Conservation (phyloP, 1,140 invertebrate genomes). For the Cherax quadricarinatus region DNA sequence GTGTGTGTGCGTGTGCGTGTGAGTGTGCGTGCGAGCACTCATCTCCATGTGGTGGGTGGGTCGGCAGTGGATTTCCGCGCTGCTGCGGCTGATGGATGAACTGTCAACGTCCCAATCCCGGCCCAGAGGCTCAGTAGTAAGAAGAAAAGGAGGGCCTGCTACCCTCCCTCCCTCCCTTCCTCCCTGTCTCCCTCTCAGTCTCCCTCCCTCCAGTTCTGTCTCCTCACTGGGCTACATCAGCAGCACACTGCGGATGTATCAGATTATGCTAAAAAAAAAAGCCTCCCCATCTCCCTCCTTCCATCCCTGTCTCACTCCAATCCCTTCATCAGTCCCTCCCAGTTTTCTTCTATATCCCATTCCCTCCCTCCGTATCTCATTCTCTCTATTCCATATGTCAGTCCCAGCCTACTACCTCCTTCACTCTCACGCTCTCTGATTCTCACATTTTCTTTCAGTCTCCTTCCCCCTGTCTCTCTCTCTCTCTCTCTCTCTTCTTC, state of each 20-base stretch:
- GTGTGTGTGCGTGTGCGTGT: conserved; percentile 8
- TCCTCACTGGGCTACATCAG: no score
- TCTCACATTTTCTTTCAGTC: not conserved
- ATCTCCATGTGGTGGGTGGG: conserved; percentile 50
- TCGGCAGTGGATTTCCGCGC: conserved; percentile 70
- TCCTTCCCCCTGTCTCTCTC: not conserved
- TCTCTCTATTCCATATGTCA: not conserved
- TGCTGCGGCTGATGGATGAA: conserved; percentile 66
- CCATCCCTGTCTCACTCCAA: not conserved
- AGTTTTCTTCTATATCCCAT: not conserved
- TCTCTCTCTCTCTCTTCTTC: not conserved
- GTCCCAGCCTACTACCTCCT: not conserved
- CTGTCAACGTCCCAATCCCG: conserved; percentile 69
- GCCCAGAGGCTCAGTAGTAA: conserved; percentile 12
- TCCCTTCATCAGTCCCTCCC: not conserved
- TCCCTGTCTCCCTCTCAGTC: not conserved
- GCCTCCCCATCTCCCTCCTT: not conserved
- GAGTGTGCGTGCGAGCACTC: not conserved
- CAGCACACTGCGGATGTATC: no score
- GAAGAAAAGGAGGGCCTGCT: conserved; percentile 23
- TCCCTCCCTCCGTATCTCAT: not conserved
- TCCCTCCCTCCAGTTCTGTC: not conserved
- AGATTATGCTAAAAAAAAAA: not conserved
- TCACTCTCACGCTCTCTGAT: not conserved
- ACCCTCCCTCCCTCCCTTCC: not conserved